phyloP scores from a whole-genome alignment of 2,797 vertebrate genomes.

The Micrastur ruficollis region DNA sequence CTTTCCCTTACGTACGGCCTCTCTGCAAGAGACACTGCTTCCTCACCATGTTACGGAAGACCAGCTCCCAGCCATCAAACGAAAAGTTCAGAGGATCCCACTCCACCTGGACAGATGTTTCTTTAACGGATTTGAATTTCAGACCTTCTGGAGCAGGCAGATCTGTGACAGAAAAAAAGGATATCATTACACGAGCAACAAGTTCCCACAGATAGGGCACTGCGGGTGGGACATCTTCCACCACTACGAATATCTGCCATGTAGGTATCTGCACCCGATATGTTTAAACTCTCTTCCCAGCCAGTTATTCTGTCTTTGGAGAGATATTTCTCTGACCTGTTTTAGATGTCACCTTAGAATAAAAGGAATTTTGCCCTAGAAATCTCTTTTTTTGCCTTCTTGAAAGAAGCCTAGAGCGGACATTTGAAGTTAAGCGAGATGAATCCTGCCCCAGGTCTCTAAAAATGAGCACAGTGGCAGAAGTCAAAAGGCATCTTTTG shows the following conservation, averaged over 20 bases:
- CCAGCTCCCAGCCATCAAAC: slow-evolving; percentile 95
- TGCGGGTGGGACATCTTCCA: background rate
- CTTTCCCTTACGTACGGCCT: background rate
- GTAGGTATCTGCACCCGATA: background rate
- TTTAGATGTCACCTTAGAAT: background rate
- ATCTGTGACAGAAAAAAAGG: slow-evolving; percentile 74
- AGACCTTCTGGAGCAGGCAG: slow-evolving; percentile 94
- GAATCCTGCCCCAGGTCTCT: background rate
- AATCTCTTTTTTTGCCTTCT: background rate
- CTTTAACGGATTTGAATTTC: slow-evolving; percentile 92
- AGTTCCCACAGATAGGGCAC: background rate
- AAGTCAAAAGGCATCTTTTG: background rate
- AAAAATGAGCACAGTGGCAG: background rate
- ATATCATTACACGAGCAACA: background rate
- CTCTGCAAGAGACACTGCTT: accelerated
- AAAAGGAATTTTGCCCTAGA: background rate
- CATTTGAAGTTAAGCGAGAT: background rate
- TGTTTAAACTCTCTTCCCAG: background rate
- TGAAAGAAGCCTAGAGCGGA: background rate
- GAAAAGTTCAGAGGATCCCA: slow-evolving; percentile 94
- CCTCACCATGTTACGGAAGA: slow-evolving; percentile 92
- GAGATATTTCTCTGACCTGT: background rate
- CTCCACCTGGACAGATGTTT: slow-evolving; percentile 93
- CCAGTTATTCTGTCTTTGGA: background rate
- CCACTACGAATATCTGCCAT: background rate